Percentiles rank a stretch among this genome's conserved stretches.
These are phyloP conservation scores for Tribolium castaneum DNA, from an alignment of 1,140 invertebrate species.

Conservation along the genomic window DNA sequence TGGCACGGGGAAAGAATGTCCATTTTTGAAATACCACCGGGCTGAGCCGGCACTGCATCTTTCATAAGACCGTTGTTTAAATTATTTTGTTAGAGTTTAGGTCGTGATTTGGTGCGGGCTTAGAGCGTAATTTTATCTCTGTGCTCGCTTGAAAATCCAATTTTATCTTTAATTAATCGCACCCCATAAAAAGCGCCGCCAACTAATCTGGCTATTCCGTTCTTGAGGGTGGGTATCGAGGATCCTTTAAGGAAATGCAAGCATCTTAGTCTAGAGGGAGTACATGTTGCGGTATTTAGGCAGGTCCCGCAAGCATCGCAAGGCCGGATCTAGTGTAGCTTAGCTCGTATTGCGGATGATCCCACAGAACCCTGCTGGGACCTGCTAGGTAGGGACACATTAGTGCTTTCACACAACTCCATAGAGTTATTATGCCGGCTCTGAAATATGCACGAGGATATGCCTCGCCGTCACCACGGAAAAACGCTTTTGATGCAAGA, in stretches of 20 bases:
- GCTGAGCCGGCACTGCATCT: constrained; percentile 46
- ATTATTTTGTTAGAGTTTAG: not conserved
- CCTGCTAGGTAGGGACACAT: constrained; percentile 43
- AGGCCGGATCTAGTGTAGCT: constrained; percentile 45
- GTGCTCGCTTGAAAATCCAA: constrained; percentile 38
- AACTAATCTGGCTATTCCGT: constrained; percentile 40
- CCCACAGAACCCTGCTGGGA: constrained; percentile 15
- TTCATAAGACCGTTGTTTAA: constrained; percentile 44
- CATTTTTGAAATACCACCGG: constrained; percentile 52
- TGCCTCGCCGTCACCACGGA: not conserved
- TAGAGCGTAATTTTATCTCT: constrained; percentile 44
- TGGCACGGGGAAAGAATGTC: constrained; percentile 48
- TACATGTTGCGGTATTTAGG: constrained; percentile 55
- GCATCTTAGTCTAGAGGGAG: constrained; percentile 41
- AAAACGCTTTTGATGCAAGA: not conserved
- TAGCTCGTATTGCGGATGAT: constrained; percentile 42
- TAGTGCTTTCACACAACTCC: constrained; percentile 40
- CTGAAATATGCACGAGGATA: constrained; percentile 28
- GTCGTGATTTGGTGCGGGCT: constrained; percentile 3
- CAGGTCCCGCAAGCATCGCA: constrained; percentile 49
- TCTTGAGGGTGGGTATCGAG: constrained; percentile 35
- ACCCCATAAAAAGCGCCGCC: constrained; percentile 45
- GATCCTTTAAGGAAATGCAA: constrained; percentile 40
- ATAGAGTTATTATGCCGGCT: constrained; percentile 9
- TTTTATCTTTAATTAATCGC: constrained; percentile 50